Conservation (phyloP, 2,797 vertebrate species). For the Crossoptilon crossoptilon region DNA sequence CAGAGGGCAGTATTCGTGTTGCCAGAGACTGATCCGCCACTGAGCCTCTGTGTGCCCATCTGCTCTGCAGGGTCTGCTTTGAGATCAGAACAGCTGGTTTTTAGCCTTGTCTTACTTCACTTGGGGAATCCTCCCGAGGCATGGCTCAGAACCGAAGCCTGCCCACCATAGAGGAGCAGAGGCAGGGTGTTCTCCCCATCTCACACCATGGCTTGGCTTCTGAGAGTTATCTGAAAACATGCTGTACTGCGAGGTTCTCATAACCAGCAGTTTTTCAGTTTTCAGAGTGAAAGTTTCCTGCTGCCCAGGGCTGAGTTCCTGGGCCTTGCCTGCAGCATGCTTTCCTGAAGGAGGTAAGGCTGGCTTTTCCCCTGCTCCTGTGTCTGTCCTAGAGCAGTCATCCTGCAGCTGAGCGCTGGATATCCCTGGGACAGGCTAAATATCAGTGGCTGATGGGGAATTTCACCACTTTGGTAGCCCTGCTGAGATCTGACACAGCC, state of each 20-base stretch:
- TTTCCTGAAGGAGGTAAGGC: background rate
- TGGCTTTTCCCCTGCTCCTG: background rate
- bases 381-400: background rate
- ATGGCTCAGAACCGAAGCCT: background rate
- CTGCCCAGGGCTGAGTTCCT: background rate
- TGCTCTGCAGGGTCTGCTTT: background rate
- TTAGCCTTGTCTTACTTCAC: background rate
- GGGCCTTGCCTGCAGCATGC: background rate
- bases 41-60: rapidly evolving
- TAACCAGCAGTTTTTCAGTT: background rate
- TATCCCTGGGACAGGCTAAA: background rate
- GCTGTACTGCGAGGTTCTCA: background rate
- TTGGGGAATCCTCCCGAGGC: background rate
- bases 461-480: background rate
- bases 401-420: background rate
- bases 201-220: rapidly evolving
- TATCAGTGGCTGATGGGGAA: background rate
- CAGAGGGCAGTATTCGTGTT: rapidly evolving
- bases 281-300: background rate
- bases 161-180: rapidly evolving
- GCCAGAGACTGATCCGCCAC: rapidly evolving
- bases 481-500: background rate
- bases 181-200: background rate
- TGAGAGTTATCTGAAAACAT: background rate
- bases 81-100: background rate